A percentile compares a stretch with the other conserved stretches of the same genome.
phyloP scores from a whole-genome alignment of 2,888 invertebrate species.

The Cloeon dipterum region DNA sequence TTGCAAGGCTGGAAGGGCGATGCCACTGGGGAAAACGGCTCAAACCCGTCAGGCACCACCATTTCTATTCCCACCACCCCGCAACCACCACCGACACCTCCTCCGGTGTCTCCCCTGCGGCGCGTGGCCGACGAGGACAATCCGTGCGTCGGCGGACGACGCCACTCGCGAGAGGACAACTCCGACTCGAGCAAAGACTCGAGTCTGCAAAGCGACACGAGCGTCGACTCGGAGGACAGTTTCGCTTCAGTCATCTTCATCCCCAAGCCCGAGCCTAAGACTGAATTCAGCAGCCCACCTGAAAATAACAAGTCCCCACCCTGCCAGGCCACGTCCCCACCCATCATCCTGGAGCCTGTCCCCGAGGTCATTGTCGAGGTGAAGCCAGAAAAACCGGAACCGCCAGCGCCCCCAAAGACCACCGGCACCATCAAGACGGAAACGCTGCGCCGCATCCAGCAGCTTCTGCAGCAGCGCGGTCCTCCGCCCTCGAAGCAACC shows the following conservation, averaged over 20 bases:
- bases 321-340: slow-evolving; percentile 12
- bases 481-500: slow-evolving; percentile 12
- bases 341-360: slow-evolving; percentile 9
- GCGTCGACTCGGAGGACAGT: slow-evolving; percentile 83
- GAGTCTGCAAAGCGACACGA: slow-evolving; percentile 80
- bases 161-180: slow-evolving; percentile 66
- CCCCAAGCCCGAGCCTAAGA: slow-evolving; percentile 49
- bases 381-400: slow-evolving; percentile 7
- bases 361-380: slow-evolving; percentile 7
- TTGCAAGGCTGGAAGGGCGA: slow-evolving; percentile 57
- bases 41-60: too few species aligned
- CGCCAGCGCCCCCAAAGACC: slow-evolving; percentile 6
- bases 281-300: slow-evolving; percentile 14
- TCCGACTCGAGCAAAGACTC: slow-evolving; percentile 30
- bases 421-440: slow-evolving; percentile 19
- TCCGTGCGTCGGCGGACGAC: slow-evolving; percentile 17
- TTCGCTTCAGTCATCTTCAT: slow-evolving; percentile 83
- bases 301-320: slow-evolving; percentile 17
- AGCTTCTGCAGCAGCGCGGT: slow-evolving; percentile 31
- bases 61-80: slow-evolving; percentile 13
- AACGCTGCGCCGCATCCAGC: slow-evolving; percentile 43
- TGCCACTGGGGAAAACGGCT: slow-evolving; percentile 6
- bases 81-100: slow-evolving; percentile 1
- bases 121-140: slow-evolving; percentile 3
- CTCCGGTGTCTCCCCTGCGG: slow-evolving; percentile 5